Base-by-base conservation (phyloP, 1,140 invertebrate genomes). In the Dreissena polymorpha region DNA sequence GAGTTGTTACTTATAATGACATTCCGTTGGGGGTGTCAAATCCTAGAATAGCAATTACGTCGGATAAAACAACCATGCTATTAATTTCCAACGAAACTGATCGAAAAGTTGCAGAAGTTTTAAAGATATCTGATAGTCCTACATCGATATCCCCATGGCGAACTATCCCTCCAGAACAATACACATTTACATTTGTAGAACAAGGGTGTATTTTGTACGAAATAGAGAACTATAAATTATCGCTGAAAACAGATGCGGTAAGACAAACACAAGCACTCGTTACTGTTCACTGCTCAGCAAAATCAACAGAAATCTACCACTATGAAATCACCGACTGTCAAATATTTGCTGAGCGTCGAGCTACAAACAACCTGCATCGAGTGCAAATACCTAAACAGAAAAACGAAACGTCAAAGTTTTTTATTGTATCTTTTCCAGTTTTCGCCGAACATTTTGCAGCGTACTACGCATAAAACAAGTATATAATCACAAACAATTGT, bases 221-320 rank as follows among this genome's bases (percentile, higher is more conserved):
- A 12, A 29, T 69, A 18, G 67, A 69, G 14, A 49, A 69, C 10
- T 29, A 29, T 29, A 27, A n/a, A 29, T 69, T 27, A 49, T 27
- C 67, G 29, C 23, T 69, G 21, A 69, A 69, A 69, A 16, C 67
- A 18, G 67, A 69, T 49, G 50, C 67, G 67, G 67, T 49, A 10
- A 25, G 50, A 69, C 7, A 27, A 8, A 25, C 12, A 16, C 29
- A 25, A 16, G 21, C n/a, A 8, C 10, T 69, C 16, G 29, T 69
- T 49, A 69, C 27, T 69, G 67, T 69, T 12, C 18, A 25, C 23
- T 39, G 39, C 39, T 39, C 39, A 39, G 39, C 39, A 39, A 39
- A 39, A 39, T 39, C 39, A 39, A 39, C 39, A 39, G 39, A 39
- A 39, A 39, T 39, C 39, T 39, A 39, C 39, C 39, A 39, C 39